These are phyloP conservation scores for Trachythela sp. DNA, from an alignment of 64 coral and sea anemone genomes.

Conservation along the genomic window DNA sequence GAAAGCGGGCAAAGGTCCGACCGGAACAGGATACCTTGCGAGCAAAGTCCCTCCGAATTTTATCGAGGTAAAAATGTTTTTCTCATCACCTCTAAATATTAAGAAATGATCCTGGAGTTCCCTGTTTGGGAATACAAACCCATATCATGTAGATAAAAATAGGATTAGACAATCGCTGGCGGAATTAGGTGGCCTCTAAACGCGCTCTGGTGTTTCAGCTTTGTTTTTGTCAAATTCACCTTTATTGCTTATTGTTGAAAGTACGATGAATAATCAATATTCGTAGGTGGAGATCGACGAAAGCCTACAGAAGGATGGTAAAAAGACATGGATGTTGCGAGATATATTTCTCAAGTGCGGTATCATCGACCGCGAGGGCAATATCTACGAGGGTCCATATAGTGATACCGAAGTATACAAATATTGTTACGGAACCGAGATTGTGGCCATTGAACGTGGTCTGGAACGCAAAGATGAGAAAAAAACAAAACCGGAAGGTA, in stretches of 20 bases:
- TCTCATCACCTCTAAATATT: too few relatives aligned
- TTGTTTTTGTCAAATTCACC: too few relatives aligned
- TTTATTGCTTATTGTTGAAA: too few relatives aligned
- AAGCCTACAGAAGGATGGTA: neutral
- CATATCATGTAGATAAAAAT: too few relatives aligned
- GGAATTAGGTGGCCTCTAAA: too few relatives aligned
- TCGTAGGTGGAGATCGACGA: neutral
- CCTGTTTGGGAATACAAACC: too few relatives aligned
- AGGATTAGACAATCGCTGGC: too few relatives aligned
- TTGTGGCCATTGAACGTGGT: neutral
- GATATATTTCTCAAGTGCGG: neutral
- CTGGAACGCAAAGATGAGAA: neutral
- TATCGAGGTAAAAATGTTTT: neutral
- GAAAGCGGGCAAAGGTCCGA: neutral
- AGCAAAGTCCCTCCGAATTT: slow-evolving; percentile 8
- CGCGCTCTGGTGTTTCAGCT: too few relatives aligned
- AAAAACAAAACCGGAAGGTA: neutral
- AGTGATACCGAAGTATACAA: neutral
- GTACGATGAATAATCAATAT: too few relatives aligned
- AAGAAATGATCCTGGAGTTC: too few relatives aligned
- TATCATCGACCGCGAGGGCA: neutral
- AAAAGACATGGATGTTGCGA: neutral
- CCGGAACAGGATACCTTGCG: neutral
- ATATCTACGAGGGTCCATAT: neutral
- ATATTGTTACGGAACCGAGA: neutral